phyloP scores from a whole-genome alignment of 2,888 invertebrate species.

The Amblyjoppa fuscipennis region DNA sequence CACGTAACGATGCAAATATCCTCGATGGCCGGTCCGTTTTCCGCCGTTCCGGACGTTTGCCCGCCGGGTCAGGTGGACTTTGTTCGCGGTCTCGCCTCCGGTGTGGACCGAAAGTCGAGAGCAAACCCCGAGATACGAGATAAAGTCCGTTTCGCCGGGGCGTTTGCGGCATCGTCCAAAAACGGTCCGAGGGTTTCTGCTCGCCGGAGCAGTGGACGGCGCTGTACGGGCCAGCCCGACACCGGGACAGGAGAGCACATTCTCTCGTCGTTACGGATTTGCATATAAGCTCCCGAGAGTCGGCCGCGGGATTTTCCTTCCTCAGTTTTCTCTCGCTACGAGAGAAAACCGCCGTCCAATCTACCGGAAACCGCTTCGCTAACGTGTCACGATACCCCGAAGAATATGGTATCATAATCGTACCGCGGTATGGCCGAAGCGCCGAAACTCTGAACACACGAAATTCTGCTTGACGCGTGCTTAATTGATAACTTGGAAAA shows the following conservation, averaged over 20 bases:
- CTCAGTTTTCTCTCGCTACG: neutral
- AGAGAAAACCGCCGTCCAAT: neutral
- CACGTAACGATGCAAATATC: constrained; percentile 54
- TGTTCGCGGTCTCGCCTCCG: constrained; percentile 18
- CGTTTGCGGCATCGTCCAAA: constrained; percentile 33
- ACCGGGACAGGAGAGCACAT: constrained; percentile 14
- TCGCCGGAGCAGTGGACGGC: constrained; percentile 29
- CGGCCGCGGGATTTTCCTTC: constrained; percentile 3
- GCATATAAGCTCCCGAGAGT: constrained; percentile 45
- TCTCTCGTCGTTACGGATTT: constrained; percentile 56
- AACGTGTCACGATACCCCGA: neutral
- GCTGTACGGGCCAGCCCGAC: neutral
- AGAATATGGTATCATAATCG: no score
- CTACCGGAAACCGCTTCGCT: neutral
- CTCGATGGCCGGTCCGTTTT: constrained; percentile 6
- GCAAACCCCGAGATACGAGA: constrained; percentile 58
- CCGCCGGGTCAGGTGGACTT: constrained; percentile 1
- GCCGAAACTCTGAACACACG: no score
- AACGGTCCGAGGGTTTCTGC: constrained; percentile 22
- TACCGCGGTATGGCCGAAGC: no score
- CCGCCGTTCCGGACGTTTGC: neutral
- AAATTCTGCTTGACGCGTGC: no score
- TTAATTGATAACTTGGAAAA: no score
- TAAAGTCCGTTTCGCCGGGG: constrained; percentile 54
- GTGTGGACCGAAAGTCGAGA: constrained; percentile 37